A percentile compares a stretch with the other conserved stretches of the same genome.
Evolutionary conservation across 2,113 vertebrate genomes (phyloP).

Genomic region (Dasyprocta punctata): DNA sequence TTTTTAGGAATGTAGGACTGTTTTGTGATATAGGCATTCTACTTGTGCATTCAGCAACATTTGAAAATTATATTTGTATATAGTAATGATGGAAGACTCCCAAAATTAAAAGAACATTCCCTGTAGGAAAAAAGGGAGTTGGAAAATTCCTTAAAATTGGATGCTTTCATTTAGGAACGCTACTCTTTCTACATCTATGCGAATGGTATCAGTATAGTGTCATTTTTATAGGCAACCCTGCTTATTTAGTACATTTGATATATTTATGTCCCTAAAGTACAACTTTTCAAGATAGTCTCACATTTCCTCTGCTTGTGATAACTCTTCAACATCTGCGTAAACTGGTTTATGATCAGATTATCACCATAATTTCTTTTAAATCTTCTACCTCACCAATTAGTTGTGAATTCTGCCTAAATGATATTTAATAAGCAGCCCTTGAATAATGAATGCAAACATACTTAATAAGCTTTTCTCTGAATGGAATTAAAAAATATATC

Average conservation of each 20-base stretch:
- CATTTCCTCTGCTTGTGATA: background rate
- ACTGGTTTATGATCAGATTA: conserved; percentile 17
- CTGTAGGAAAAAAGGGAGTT: background rate
- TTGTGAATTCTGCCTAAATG: conserved; percentile 31
- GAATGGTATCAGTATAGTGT: background rate
- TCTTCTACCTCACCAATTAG: conserved; percentile 5
- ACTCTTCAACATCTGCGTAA: conserved; percentile 5
- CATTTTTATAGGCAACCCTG: background rate
- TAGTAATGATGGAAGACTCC: background rate
- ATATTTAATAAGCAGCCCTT: conserved; percentile 17
- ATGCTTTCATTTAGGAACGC: background rate
- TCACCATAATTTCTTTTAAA: conserved; percentile 25
- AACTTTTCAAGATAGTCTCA: background rate
- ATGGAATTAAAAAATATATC: background rate
- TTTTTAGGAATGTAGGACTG: background rate
- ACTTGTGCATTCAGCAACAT: background rate
- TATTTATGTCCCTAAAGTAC: background rate
- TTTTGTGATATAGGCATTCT: background rate
- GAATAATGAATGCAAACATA: background rate
- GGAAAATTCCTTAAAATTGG: background rate
- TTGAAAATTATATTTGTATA: background rate
- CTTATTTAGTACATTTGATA: background rate
- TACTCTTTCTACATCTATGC: background rate
- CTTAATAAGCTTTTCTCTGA: background rate
- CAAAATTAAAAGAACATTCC: background rate